Evolutionary conservation across 2,797 vertebrate species (phyloP), one percentile per base, ranked within the genome.

Genomic region (Ceryle rudis): DNA sequence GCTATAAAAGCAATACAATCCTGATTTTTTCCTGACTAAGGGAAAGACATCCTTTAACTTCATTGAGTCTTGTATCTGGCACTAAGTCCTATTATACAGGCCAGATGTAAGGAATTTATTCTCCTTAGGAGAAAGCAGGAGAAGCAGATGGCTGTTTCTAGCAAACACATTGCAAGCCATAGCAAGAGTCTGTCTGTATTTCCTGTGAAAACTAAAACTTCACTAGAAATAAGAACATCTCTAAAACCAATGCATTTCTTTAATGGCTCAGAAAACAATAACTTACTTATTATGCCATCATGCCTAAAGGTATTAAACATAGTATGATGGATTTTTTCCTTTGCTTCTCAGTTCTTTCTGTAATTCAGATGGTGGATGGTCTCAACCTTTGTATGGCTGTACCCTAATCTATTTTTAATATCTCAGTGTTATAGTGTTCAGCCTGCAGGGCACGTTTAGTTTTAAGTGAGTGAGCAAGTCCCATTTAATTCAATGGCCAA

Each of bases 21-120:
- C 84, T 74, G 64, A 52, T 64, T 94, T 95, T 94, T 95, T 93
- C 94, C 95, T 96, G 94, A 96, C 96, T 97, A 96, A 97, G 95
- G 92, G 89, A 97, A 96, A 97, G 95, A 91, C 86, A 96, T 96
- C 81, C 87, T 96, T 96, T 97, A 94, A 95, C 89, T 94, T 96
- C 95, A 91, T 51, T 92, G 23, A 89, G 75, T 81, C 94, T 96
- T 88, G 89, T 81, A 92, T 96, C 72, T 91, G 87, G 94, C 87
- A 78, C 69, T 86, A 95, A 90, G 91, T 74, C 85, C 81, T 93
- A 86, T 96, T 90, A 96, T 23, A 80, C 51, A 78, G 89, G 94
- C 96, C 96, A 97, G 91, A 96, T 96, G 96, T 85, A 96, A 91
- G 79, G 94, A 93, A 91, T 93, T 95, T 91, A 96, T 95, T 96